Base-by-base conservation (phyloP, 2,113 vertebrate genomes). In the Nerophis ophidion region DNA sequence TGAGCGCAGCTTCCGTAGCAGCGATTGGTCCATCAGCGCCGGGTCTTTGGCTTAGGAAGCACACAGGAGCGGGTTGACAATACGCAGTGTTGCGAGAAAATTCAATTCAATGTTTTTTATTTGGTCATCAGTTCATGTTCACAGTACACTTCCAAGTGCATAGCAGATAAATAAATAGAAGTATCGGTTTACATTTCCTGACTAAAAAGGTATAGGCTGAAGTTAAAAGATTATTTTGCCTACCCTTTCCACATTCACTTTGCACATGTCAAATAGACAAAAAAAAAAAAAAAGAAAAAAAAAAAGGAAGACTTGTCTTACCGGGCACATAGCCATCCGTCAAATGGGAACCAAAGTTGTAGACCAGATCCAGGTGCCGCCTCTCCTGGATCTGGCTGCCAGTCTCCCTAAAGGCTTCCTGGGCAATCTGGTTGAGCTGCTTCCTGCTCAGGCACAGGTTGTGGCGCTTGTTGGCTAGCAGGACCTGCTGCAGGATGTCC, bases 271-370 rank as follows among this genome's bases (percentile, higher is more conserved):
- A 26, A 26, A 2, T 26, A 26, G 26, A 26, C 3, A 4, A 26
- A 3, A 26, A 26, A 26, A 26, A 26, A 26, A 26, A 26, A 26
- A 2, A 3, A 26, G 26, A 26, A 4, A 4, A 26, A 3, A 26
- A 26, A 26, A 26, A 26, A 26, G n/a, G n/a, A 26, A 48, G 44
- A 10, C 14, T 5, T 6, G n/a, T 42, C 73, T 79, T 80, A 95
- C 94, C 79, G 16, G 88, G 84, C 42, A 84, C 90, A 48, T 94
- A 98, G 40, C 59, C 0, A 45, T 97, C 94, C 0, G 95, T 97
- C 15, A 97, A 91, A 44, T 92, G 91, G 1, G 91, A 95, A 3
- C 95, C 95, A 0, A 97, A 98, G 85, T 97, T 97, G 75, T 92
- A 97, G 44, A 95, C 88, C 73, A 95, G 86, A 73, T 96, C 95